Evolutionary conservation across 1,140 invertebrate species (phyloP).

Genomic region (Drosophila persimilis): DNA sequence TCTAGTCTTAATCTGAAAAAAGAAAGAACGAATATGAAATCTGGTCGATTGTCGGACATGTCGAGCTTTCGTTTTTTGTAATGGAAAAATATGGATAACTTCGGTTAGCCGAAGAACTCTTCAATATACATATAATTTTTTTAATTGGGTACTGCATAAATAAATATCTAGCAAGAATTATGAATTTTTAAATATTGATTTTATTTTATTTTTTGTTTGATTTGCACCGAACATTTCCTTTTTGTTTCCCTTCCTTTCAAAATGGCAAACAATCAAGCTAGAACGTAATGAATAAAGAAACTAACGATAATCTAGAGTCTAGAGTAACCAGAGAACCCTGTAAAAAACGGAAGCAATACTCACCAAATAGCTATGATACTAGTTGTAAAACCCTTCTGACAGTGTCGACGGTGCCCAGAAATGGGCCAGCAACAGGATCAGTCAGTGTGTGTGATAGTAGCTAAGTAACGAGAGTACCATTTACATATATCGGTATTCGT

Average conservation of each 20-base stretch:
- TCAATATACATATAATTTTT: constrained; percentile 34
- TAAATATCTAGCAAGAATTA: constrained; percentile 66
- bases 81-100: constrained; percentile 16
- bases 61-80: constrained; percentile 35
- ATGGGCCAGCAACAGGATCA: constrained; percentile 62
- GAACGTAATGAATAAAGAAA: constrained; percentile 36
- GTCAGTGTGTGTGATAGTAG: constrained; percentile 68
- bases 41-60: constrained; percentile 23
- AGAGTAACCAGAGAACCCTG: constrained; percentile 67
- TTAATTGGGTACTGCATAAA: constrained; percentile 34
- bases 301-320: constrained; percentile 32
- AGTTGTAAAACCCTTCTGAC: constrained; percentile 74
- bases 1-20: constrained; percentile 48
- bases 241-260: constrained; percentile 11
- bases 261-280: constrained; percentile 53
- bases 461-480: constrained; percentile 49
- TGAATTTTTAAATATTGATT: constrained; percentile 34
- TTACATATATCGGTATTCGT: constrained; percentile 28
- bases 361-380: constrained; percentile 83
- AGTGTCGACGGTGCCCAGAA: constrained; percentile 34
- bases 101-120: constrained; percentile 45
- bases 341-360: constrained; percentile 82
- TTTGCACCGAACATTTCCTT: constrained; percentile 35
- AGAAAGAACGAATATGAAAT: constrained; percentile 1
- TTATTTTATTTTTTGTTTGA: constrained; percentile 23